Percentiles rank a stretch among this genome's conserved stretches.
Conservation (phyloP, 2,888 invertebrate genomes). For the Hirtodrosophila histrioides region DNA sequence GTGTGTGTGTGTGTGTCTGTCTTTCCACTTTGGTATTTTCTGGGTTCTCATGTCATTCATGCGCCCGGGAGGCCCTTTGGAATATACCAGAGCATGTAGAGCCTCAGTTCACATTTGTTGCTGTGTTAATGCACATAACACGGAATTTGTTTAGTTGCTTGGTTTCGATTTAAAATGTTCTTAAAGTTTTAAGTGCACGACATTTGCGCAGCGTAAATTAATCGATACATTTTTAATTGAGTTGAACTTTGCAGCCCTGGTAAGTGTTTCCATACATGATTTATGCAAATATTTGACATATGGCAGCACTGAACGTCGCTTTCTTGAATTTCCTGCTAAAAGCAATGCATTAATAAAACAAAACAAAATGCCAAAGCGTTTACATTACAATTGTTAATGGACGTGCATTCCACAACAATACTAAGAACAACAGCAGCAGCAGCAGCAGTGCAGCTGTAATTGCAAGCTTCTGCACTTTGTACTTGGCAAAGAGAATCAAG, state of each 20-base stretch:
- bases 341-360: constrained; percentile 22
- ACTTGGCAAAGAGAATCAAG: constrained; percentile 35
- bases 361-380: constrained; percentile 53
- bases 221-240: constrained; percentile 17
- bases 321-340: constrained; percentile 46
- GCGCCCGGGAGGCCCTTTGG: constrained; percentile 67
- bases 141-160: constrained; percentile 3
- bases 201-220: background rate
- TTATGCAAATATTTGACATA: constrained; percentile 44
- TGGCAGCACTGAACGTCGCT: constrained; percentile 60
- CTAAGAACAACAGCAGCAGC: constrained; percentile 36
- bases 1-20: constrained; percentile 20
- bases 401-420: constrained; percentile 60
- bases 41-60: constrained; percentile 59
- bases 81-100: constrained; percentile 8
- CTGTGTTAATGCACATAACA: constrained; percentile 13
- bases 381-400: constrained; percentile 73
- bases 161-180: too few relatives aligned
- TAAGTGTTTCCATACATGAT: constrained; percentile 22
- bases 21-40: constrained; percentile 54
- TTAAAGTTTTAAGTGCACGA: background rate
- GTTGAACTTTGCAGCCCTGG: constrained; percentile 29
- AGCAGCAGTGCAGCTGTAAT: constrained; percentile 51
- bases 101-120: constrained; percentile 32
- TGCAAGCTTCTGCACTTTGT: constrained; percentile 63